Percentiles rank a stretch among this genome's conserved stretches.
These are phyloP conservation scores for Pocillopora grandis DNA, from an alignment of 92 coral and sea anemone species.

Conservation along the genomic window DNA sequence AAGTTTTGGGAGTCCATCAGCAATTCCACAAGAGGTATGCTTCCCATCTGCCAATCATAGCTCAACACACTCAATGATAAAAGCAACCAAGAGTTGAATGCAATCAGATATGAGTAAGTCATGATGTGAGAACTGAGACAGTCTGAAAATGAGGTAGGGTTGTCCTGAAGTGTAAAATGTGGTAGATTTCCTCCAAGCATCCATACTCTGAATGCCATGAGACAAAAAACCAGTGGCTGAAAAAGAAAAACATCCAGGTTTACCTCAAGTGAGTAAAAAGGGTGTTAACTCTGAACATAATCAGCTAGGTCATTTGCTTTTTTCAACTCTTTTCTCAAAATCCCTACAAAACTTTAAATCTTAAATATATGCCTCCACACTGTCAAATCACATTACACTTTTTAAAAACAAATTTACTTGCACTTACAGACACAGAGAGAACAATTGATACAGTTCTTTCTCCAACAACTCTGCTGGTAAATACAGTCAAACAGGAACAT, in stretches of 20 bases:
- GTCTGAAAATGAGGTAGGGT: constrained; percentile 86
- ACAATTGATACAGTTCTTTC: background rate
- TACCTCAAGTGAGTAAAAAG: background rate
- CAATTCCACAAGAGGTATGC: constrained; percentile 84
- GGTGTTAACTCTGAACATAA: too few species aligned
- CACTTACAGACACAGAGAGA: constrained; percentile 15
- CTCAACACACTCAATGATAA: constrained; percentile 75
- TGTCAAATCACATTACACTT: too few species aligned
- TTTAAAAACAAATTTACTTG: background rate
- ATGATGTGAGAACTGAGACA: constrained; percentile 65
- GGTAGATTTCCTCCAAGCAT: constrained; percentile 83
- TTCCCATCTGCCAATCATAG: constrained; percentile 95
- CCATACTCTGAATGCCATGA: constrained; percentile 77
- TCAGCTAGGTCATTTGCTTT: too few species aligned
- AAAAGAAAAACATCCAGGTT: background rate
- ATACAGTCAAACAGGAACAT: background rate
- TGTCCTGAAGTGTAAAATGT: constrained; percentile 76
- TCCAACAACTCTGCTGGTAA: background rate
- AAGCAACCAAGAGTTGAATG: constrained; percentile 79
- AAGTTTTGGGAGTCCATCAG: constrained; percentile 73
- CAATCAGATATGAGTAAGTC: constrained; percentile 78
- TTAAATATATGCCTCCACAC: too few species aligned
- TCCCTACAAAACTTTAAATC: too few species aligned
- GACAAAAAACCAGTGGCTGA: constrained; percentile 47
- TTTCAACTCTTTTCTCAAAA: too few species aligned